phyloP scores from a whole-genome alignment of 1,140 invertebrate genomes.

The Pissodes strobi region DNA sequence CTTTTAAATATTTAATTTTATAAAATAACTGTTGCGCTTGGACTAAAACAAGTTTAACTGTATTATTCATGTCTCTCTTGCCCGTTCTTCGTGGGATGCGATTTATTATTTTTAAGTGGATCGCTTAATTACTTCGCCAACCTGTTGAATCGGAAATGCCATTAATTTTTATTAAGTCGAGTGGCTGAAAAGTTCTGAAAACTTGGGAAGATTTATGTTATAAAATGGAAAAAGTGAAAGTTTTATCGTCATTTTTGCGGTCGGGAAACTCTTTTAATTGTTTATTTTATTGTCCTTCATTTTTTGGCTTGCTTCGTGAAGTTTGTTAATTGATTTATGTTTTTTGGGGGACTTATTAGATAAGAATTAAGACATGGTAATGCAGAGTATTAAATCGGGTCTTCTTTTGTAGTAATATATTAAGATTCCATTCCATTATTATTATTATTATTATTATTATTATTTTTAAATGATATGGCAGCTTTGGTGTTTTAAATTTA shows the following conservation, averaged over 20 bases:
- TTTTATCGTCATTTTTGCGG: neutral
- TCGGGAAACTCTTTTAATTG: too few relatives aligned
- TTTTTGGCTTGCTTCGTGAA: too few relatives aligned
- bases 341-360: too few relatives aligned
- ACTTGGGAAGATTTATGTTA: slow-evolving; percentile 17
- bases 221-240: slow-evolving; percentile 21
- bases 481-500: too few relatives aligned
- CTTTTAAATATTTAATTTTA: neutral
- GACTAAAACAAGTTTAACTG: slow-evolving; percentile 14
- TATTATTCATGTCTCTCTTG: slow-evolving; percentile 24
- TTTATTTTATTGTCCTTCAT: too few relatives aligned
- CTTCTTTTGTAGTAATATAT: too few relatives aligned
- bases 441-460: too few relatives aligned
- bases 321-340: too few relatives aligned
- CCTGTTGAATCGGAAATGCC: slow-evolving; percentile 32
- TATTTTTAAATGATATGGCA: too few relatives aligned
- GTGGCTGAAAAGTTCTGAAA: slow-evolving; percentile 27
- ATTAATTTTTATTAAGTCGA: slow-evolving; percentile 34
- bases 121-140: slow-evolving; percentile 31
- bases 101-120: slow-evolving; percentile 35
- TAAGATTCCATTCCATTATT: too few relatives aligned
- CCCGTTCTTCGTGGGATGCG: slow-evolving; percentile 5
- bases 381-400: too few relatives aligned
- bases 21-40: neutral
- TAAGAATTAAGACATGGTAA: too few relatives aligned